A percentile compares a stretch with the other conserved stretches of the same genome.
Conservation (phyloP, 2,797 vertebrate species). For the Syncerus caffer region DNA sequence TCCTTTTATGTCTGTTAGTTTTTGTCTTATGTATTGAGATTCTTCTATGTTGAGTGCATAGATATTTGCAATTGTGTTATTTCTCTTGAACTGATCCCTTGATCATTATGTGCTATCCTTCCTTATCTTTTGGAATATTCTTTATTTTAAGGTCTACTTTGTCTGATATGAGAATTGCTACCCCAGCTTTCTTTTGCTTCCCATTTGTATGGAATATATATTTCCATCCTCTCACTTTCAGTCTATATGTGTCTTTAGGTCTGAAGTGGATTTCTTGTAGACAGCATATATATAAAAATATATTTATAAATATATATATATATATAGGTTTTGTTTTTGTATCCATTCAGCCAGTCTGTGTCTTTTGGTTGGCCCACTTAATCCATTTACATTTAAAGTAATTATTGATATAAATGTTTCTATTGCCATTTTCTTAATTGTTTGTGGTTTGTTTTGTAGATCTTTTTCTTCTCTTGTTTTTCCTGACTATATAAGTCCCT, state of each 20-base stretch:
- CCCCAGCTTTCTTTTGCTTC: background rate
- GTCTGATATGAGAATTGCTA: background rate
- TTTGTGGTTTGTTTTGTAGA: background rate
- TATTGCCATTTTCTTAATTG: background rate
- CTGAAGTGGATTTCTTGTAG: background rate
- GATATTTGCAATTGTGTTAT: background rate
- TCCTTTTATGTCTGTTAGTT: background rate
- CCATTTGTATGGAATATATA: background rate
- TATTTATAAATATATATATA: background rate
- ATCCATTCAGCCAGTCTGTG: background rate
- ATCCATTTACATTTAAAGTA: background rate
- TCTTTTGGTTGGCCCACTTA: background rate
- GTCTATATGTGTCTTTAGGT: background rate
- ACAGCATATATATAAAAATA: background rate
- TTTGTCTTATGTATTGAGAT: background rate
- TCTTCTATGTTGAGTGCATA: background rate
- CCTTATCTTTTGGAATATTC: background rate
- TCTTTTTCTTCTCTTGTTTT: background rate
- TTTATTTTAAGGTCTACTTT: background rate
- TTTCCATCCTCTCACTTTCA: background rate
- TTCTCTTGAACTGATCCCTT: background rate
- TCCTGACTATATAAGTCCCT: background rate
- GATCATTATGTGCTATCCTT: background rate
- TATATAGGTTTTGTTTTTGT: background rate
- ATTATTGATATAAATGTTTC: background rate